Evolutionary conservation across 1,140 invertebrate species (phyloP).

Genomic region (Microplitis demolitor): DNA sequence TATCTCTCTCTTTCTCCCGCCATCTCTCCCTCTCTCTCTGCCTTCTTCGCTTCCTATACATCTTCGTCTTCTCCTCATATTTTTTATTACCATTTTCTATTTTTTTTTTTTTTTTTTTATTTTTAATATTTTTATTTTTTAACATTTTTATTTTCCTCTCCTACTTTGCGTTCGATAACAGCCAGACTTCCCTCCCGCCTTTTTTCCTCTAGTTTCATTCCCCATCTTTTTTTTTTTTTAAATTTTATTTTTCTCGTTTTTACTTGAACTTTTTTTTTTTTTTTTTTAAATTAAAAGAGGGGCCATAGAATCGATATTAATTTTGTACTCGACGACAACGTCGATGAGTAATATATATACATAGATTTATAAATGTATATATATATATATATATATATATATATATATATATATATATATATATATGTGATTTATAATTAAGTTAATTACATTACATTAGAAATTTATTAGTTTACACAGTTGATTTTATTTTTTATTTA

Average conservation of each 20-base stretch:
- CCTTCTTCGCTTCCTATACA: neutral
- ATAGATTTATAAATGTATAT: too few relatives aligned
- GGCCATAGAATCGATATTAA: conserved; percentile 26
- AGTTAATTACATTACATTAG: too few relatives aligned
- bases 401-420: too few relatives aligned
- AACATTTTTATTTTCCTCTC: neutral
- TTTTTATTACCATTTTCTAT: neutral
- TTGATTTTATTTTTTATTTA: too few relatives aligned
- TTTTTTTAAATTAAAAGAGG: conserved; percentile 4
- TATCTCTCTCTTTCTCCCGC: neutral
- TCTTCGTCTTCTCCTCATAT: neutral
- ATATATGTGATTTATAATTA: too few relatives aligned
- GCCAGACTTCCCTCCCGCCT: neutral
- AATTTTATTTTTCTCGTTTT: neutral
- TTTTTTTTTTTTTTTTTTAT: neutral
- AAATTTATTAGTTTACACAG: too few relatives aligned
- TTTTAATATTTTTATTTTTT: conserved; percentile 1
- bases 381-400: too few relatives aligned
- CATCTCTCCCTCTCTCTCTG: neutral
- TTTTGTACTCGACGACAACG: conserved; percentile 17
- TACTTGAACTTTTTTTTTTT: conserved; percentile 4
- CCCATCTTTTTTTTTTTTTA: conserved; percentile 4
- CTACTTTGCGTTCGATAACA: neutral
- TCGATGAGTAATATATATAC: too few relatives aligned
- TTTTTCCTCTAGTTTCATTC: conserved; percentile 2